phyloP scores from a whole-genome alignment of 2,113 vertebrate species.

The Ancistrus triradiatus region DNA sequence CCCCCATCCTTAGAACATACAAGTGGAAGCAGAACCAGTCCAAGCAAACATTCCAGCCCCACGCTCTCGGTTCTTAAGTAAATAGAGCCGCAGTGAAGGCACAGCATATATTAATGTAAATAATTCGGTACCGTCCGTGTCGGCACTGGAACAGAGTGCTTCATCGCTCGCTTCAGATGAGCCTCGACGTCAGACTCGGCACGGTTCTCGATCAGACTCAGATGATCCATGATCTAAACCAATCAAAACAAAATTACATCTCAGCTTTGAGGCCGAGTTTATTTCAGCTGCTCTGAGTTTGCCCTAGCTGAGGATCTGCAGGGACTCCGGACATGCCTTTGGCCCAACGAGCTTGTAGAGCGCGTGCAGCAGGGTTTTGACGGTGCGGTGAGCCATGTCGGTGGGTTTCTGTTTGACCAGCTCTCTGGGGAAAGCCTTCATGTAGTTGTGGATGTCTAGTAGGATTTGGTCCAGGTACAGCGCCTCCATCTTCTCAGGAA shows the following conservation, averaged over 20 bases:
- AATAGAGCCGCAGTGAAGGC: not conserved
- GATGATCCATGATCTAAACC: constrained; percentile 87
- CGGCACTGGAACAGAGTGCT: constrained; percentile 66
- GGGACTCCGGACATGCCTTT: constrained; percentile 66
- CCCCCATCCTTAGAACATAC: too few species aligned
- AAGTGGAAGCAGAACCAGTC: too few species aligned
- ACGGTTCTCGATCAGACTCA: constrained; percentile 95
- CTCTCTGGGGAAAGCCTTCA: constrained; percentile 96
- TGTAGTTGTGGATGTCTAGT: constrained; percentile 91
- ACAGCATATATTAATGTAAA: not conserved
- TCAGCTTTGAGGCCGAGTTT: not conserved
- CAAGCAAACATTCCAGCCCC: too few species aligned
- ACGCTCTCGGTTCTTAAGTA: not conserved
- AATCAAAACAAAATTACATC: not conserved
- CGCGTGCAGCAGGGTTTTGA: constrained; percentile 90
- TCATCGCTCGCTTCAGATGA: constrained; percentile 84
- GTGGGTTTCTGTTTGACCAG: constrained; percentile 91
- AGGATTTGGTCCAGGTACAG: constrained; percentile 93
- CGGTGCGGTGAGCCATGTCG: constrained; percentile 87
- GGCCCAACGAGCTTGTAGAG: constrained; percentile 89
- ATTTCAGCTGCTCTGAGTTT: too few species aligned
- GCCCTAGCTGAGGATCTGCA: not conserved
- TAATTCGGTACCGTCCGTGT: not conserved
- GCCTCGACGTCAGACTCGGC: constrained; percentile 93
- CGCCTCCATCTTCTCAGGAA: constrained; percentile 85